A percentile compares a stretch with the other conserved stretches of the same genome.
These are phyloP conservation scores for Eilema depressum DNA, from an alignment of 2,888 invertebrate genomes.

Conservation along the genomic window DNA sequence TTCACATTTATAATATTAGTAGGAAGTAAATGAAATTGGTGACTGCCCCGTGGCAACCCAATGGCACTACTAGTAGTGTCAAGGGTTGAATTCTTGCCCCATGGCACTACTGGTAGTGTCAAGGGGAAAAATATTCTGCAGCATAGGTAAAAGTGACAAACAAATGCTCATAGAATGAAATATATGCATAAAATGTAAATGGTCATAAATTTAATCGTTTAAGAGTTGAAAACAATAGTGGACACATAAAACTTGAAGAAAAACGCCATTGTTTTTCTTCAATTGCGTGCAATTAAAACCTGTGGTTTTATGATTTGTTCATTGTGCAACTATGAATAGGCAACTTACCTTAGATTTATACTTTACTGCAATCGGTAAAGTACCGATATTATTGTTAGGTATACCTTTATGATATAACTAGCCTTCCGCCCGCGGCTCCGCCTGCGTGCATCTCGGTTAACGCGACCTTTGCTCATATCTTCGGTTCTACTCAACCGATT, in stretches of 20 bases:
- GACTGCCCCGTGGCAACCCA: too few species aligned
- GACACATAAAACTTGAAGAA: conserved; percentile 24
- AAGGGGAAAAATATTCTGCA: too few species aligned
- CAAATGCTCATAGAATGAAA: neutral
- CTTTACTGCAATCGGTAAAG: neutral
- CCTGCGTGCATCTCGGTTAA: too few species aligned
- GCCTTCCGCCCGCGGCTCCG: too few species aligned
- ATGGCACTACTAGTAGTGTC: too few species aligned
- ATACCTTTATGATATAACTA: neutral
- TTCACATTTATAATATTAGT: too few species aligned
- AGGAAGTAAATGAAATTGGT: too few species aligned
- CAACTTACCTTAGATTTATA: neutral
- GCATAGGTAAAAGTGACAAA: neutral
- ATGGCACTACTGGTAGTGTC: too few species aligned
- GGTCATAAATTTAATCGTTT: conserved; percentile 14
- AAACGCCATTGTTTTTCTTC: conserved; percentile 37
- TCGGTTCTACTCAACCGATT: too few species aligned
- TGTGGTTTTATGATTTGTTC: conserved; percentile 39
- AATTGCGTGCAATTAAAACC: conserved; percentile 44
- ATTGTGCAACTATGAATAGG: conserved; percentile 1
- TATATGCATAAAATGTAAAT: neutral
- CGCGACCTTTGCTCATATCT: too few species aligned
- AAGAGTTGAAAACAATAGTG: conserved; percentile 31
- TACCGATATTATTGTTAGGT: neutral
- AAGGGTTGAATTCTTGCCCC: too few species aligned